Evolutionary conservation across 2,797 vertebrate genomes (phyloP).

Genomic region (Poecilia wingei): DNA sequence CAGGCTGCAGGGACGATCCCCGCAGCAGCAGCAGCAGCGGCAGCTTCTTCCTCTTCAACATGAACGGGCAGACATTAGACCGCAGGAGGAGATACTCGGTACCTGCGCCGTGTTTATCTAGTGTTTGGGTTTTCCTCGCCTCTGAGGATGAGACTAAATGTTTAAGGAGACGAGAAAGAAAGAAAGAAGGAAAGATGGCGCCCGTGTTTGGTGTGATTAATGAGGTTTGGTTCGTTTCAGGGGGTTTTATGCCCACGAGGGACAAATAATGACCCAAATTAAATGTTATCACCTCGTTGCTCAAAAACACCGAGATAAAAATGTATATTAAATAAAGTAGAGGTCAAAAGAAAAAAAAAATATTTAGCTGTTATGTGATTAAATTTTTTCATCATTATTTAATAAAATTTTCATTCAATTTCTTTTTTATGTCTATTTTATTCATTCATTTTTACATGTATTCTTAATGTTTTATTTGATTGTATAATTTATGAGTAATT

Average conservation of each 20-base stretch:
- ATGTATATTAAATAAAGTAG: background rate
- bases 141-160: background rate
- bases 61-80: constrained; percentile 21
- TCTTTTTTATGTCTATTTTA: background rate
- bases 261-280: background rate
- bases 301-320: background rate
- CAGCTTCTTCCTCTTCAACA: constrained; percentile 17
- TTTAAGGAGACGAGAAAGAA: background rate
- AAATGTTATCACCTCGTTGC: background rate
- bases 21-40: constrained; percentile 18
- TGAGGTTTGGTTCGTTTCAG: constrained; percentile 2
- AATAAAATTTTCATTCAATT: background rate
- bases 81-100: constrained; percentile 20
- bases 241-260: background rate
- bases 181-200: background rate
- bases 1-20: constrained; percentile 47
- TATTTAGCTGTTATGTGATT: background rate
- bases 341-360: background rate
- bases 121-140: background rate
- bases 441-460: background rate
- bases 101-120: background rate
- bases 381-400: background rate
- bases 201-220: constrained; percentile 48
- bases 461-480: background rate
- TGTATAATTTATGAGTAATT: background rate